Evolutionary conservation across 2,113 vertebrate species (phyloP), one percentile per base, ranked within the genome.

Genomic region (Scomber colias): DNA sequence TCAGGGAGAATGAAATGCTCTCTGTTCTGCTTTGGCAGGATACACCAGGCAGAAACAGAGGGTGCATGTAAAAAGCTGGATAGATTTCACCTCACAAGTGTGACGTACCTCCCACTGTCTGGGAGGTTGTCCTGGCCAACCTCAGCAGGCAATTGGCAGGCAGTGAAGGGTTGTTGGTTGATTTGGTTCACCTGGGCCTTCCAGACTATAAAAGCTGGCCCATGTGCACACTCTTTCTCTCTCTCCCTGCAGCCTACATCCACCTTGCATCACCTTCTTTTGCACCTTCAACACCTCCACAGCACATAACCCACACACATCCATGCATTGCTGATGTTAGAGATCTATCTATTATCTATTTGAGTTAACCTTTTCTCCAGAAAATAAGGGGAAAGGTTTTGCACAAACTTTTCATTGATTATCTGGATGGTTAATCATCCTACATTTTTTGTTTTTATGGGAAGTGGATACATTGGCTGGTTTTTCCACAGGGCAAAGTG

Each of bases 401-500:
- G 60, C 11, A 16, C 54, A 35, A 4, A 31, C 24, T 82, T 5
- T 35, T 35, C 21, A 16, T 11, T 10, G 19, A 27, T 24, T 6
- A 19, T 45, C 17, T 27, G 17, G 53, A 17, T 49, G 7, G 8
- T 67, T 19, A 49, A 16, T 40, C 40, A 48, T 11, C 17, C 5
- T 46, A 15, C 15, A 14, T 53, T 46, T 48, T 5, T 19, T 49
- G 6, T 61, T 61, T 35, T 50, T 45, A 17, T 24, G 75, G 65
- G 60, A 75, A 66, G 49, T 68, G 68, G 68, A 67, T 71, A 71
- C 71, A 71, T 3, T 17, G 35, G 27, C 65, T 48, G 15, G 15
- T 19, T 64, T 46, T 17, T 64, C 8, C 21, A 35, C 17, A 24
- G 46, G 12, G 12, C n/a, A 71, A 54, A 59, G 50, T 31, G 21